phyloP scores from a whole-genome alignment of 2,113 vertebrate species.

The Telmatochromis bifrenatus region DNA sequence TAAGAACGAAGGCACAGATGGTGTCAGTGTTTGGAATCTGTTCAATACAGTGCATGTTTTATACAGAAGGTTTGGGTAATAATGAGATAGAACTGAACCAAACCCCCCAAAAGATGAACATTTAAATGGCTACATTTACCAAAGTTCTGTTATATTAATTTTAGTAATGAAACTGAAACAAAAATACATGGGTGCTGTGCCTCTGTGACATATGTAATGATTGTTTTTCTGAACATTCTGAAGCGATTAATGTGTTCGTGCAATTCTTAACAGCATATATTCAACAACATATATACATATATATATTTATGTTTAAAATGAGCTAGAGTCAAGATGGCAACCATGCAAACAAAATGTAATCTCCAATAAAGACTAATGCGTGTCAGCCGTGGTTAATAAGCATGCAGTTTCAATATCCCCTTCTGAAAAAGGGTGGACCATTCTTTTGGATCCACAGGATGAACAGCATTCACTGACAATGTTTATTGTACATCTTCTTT shows the following conservation, averaged over 20 bases:
- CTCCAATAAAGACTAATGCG: background rate
- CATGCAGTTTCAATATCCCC: background rate
- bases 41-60: background rate
- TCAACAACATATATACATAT: background rate
- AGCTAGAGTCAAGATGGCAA: background rate
- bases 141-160: slow-evolving; percentile 21
- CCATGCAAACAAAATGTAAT: background rate
- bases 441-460: background rate
- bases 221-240: background rate
- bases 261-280: background rate
- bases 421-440: background rate
- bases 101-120: background rate
- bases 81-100: slow-evolving; percentile 30
- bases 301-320: background rate
- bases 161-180: slow-evolving; percentile 21
- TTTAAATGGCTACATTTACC: slow-evolving; percentile 19
- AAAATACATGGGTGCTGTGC: background rate
- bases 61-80: background rate
- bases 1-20: background rate
- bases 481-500: background rate
- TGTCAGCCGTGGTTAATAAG: background rate
- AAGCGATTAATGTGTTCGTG: background rate
- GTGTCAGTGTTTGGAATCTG: background rate
- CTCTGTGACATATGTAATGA: background rate
- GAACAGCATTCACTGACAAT: background rate